These are phyloP conservation scores for Hippocampus kuda DNA, from an alignment of 2,797 vertebrate genomes.

Conservation along the genomic window DNA sequence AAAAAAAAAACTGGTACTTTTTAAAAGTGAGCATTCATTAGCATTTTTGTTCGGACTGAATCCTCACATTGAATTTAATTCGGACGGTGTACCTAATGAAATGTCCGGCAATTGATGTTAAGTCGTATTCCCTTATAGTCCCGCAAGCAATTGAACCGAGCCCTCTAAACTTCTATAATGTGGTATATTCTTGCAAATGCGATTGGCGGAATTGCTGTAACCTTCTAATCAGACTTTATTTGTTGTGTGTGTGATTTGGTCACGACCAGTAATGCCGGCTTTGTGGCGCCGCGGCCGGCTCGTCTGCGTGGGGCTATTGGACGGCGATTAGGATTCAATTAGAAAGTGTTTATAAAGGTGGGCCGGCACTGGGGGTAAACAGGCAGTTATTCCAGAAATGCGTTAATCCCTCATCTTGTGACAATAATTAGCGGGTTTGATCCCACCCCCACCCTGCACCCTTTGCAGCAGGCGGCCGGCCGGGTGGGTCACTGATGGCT, in stretches of 20 bases:
- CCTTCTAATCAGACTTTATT: conserved; percentile 33
- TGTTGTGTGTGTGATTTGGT: conserved; percentile 18
- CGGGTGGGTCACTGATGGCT: conserved; percentile 67
- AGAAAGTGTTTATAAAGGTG: conserved; percentile 91
- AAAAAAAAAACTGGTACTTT: no score
- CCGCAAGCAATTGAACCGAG: no score
- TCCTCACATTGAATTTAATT: no score
- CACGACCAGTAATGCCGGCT: conserved; percentile 70
- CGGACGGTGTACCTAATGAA: not conserved
- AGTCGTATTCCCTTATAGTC: not conserved
- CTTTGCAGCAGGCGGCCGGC: conserved; percentile 24
- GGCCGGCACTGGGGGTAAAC: conserved; percentile 82
- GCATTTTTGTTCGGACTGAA: no score
- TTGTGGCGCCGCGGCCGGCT: conserved; percentile 78
- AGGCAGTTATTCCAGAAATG: conserved; percentile 99
- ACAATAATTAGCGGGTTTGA: conserved; percentile 90
- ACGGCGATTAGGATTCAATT: conserved; percentile 99
- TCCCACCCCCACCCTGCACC: conserved; percentile 36
- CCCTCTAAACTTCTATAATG: not conserved
- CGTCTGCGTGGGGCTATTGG: conserved; percentile 72
- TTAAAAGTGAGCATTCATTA: no score
- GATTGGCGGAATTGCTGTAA: conserved; percentile 31
- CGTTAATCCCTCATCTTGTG: conserved; percentile 98
- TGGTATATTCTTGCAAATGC: conserved; percentile 21
- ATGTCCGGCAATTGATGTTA: not conserved